Evolutionary conservation across 1,140 invertebrate species (phyloP).

Genomic region (Sarcophaga peregrina): DNA sequence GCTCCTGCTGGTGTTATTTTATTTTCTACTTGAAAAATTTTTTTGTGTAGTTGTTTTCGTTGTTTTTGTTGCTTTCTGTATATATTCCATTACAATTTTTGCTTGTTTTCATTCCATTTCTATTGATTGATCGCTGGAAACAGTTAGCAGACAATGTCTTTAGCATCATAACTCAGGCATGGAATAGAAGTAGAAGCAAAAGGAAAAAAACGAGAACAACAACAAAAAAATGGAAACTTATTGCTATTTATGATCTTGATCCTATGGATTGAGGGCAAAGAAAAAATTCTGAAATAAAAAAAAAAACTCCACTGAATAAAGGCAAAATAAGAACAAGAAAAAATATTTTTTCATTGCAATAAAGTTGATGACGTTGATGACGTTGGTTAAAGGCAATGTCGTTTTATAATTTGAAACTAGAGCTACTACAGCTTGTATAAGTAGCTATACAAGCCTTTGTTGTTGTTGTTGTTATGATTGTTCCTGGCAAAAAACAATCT

Average conservation of each 20-base stretch:
- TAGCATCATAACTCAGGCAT: background rate
- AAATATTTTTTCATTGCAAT: background rate
- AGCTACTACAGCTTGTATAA: background rate
- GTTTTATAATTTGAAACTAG: constrained; percentile 35
- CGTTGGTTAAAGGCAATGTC: constrained; percentile 38
- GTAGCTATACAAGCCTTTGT: background rate
- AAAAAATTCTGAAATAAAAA: constrained; percentile 7
- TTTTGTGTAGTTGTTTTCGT: background rate
- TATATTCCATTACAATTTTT: no score
- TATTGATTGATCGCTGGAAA: constrained; percentile 66
- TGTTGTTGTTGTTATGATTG: background rate
- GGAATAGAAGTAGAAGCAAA: background rate
- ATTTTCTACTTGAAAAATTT: constrained; percentile 21
- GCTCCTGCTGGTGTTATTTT: constrained; percentile 44
- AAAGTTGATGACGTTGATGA: constrained; percentile 12
- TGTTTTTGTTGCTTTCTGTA: background rate
- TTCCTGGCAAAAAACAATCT: no score
- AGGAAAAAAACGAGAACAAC: constrained; percentile 6
- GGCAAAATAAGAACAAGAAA: background rate
- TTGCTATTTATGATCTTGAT: constrained; percentile 67
- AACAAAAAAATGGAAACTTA: constrained; percentile 48
- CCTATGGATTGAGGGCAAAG: constrained; percentile 64
- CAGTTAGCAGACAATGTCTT: constrained; percentile 66
- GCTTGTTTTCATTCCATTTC: constrained; percentile 42
- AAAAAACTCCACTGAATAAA: background rate